Evolutionary conservation across 2,113 vertebrate genomes (phyloP).

Genomic region (Macquaria ambigua): DNA sequence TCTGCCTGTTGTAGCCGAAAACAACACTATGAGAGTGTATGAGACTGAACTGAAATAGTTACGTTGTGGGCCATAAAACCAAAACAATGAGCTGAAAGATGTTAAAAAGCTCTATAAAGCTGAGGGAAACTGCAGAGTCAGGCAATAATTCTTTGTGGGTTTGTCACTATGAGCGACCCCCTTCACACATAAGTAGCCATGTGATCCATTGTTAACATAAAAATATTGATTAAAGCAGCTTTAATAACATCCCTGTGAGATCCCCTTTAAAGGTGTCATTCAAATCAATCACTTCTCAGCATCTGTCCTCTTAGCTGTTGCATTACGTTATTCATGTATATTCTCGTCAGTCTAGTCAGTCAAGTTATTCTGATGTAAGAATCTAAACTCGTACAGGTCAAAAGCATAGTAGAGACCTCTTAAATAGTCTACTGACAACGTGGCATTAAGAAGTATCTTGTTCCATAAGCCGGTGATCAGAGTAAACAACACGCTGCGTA

Average conservation of each 20-base stretch:
- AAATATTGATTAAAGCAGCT: neutral
- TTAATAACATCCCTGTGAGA: neutral
- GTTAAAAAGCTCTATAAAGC: neutral
- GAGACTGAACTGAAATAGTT: neutral
- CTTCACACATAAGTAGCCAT: neutral
- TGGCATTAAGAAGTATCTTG: conserved; percentile 80
- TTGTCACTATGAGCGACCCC: neutral
- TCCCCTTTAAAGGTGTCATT: neutral
- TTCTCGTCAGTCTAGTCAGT: conserved; percentile 34
- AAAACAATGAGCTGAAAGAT: neutral
- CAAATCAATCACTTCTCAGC: conserved; percentile 2
- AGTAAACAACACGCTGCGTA: conserved; percentile 80
- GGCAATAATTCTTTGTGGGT: neutral
- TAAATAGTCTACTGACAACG: conserved; percentile 69
- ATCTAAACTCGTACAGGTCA: conserved; percentile 37
- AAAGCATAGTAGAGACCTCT: conserved; percentile 61
- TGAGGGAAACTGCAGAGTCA: neutral
- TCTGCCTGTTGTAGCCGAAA: neutral
- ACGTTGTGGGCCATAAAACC: neutral
- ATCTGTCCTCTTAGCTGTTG: neutral
- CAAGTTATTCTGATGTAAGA: conserved; percentile 38
- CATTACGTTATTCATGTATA: neutral
- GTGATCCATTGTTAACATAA: neutral
- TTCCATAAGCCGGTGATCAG: conserved; percentile 75
- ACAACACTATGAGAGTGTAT: neutral